phyloP scores from a whole-genome alignment of 30 jellyfish, hydroid and myxozoan species.

The Turritopsis rubra region DNA sequence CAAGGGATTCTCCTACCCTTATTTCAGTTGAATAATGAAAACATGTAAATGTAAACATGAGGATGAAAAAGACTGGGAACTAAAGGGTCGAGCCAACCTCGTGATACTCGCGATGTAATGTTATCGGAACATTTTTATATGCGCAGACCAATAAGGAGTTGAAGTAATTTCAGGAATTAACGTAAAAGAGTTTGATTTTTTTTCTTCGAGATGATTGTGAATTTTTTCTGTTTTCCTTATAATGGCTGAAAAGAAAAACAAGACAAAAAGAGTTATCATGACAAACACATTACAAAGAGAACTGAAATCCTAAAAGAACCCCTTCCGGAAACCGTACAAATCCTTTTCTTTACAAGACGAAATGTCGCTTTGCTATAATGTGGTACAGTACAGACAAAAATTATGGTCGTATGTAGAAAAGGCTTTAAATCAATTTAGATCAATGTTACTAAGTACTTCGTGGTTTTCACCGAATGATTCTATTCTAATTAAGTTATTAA shows the following conservation, averaged over 20 bases:
- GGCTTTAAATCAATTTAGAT: not conserved
- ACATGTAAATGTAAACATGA: too few species aligned
- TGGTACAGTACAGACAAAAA: not conserved
- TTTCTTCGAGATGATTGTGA: too few species aligned
- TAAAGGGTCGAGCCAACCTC: too few species aligned
- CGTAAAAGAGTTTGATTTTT: too few species aligned
- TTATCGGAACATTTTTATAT: too few species aligned
- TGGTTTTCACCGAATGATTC: not conserved
- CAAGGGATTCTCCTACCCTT: too few species aligned
- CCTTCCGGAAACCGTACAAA: not conserved
- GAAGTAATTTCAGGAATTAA: too few species aligned
- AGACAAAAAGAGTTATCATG: not conserved
- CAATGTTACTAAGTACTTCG: not conserved
- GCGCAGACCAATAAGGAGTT: too few species aligned
- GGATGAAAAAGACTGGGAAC: too few species aligned
- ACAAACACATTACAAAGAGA: not conserved
- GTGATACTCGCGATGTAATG: too few species aligned
- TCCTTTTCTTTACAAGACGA: not conserved
- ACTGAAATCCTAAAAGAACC: not conserved
- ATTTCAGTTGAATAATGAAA: too few species aligned
- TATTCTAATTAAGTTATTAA: too few species aligned
- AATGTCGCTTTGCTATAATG: not conserved
- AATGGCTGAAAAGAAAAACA: not conserved
- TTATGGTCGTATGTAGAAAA: not conserved
- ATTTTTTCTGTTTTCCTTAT: not conserved